Percentiles rank a stretch among this genome's conserved stretches.
phyloP scores from a whole-genome alignment of 2,888 invertebrate genomes.

The Tineola bisselliella region DNA sequence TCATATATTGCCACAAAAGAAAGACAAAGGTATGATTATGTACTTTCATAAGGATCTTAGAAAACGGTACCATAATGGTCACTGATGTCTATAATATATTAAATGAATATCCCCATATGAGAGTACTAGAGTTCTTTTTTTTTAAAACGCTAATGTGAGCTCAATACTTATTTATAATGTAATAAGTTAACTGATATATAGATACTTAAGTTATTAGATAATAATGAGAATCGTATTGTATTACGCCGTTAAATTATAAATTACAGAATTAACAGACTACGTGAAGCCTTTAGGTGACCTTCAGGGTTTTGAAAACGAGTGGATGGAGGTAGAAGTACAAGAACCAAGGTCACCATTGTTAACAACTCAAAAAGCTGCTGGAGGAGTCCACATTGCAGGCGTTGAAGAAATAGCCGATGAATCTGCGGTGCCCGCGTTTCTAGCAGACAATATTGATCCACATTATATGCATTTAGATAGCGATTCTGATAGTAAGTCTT shows the following conservation, averaged over 20 bases:
- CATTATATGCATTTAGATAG: slow-evolving; percentile 64
- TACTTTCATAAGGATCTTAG: too few species aligned
- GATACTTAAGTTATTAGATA: too few species aligned
- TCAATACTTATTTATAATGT: too few species aligned
- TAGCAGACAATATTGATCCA: slow-evolving; percentile 68
- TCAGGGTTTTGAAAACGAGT: slow-evolving; percentile 88
- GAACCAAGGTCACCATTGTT: slow-evolving; percentile 65
- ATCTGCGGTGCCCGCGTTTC: slow-evolving; percentile 66
- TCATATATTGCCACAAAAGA: slow-evolving; percentile 78
- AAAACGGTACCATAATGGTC: too few species aligned
- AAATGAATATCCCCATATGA: too few species aligned
- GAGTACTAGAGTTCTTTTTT: too few species aligned
- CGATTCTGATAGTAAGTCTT: slow-evolving; percentile 55
- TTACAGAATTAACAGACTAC: slow-evolving; percentile 59
- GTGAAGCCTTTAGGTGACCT: slow-evolving; percentile 77
- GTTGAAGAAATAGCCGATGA: slow-evolving; percentile 39
- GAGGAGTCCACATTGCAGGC: slow-evolving; percentile 46
- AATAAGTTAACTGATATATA: too few species aligned
- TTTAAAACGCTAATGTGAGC: too few species aligned
- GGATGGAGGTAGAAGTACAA: slow-evolving; percentile 87
- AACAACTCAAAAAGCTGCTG: slow-evolving; percentile 27
- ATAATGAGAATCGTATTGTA: too few species aligned
- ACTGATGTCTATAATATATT: too few species aligned
- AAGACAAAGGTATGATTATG: slow-evolving; percentile 51
- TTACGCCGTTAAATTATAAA: too few species aligned